Percentiles rank a stretch among this genome's conserved stretches.
Evolutionary conservation across 2,113 vertebrate genomes (phyloP).

Genomic region (Hemichromis elongatus): DNA sequence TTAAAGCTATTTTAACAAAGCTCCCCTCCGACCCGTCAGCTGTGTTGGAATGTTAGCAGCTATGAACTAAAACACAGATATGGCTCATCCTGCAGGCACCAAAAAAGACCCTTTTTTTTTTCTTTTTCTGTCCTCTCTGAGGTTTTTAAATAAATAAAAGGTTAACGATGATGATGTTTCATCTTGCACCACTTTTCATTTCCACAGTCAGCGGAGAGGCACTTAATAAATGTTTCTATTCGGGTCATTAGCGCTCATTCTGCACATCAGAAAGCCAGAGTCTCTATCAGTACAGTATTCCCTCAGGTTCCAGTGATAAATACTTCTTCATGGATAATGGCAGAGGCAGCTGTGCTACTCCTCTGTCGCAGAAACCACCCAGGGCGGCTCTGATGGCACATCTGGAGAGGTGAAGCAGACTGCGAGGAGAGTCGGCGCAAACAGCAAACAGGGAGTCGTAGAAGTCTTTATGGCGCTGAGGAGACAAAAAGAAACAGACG

Average conservation of each 20-base stretch:
- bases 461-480: conserved; percentile 82
- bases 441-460: conserved; percentile 87
- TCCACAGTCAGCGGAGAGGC: not conserved
- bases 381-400: conserved; percentile 80
- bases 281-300: conserved; percentile 73
- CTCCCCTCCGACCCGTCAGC: not conserved
- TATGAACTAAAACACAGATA: not conserved
- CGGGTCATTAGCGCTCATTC: not conserved
- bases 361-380: conserved; percentile 71
- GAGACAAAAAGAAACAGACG: not conserved
- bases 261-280: not conserved
- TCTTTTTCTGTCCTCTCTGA: not conserved
- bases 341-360: conserved; percentile 77
- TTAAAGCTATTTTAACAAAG: not conserved
- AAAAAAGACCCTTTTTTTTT: not conserved
- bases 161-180: not conserved
- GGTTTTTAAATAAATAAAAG: not conserved
- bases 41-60: not conserved
- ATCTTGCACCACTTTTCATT: not conserved
- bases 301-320: conserved; percentile 87
- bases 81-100: not conserved
- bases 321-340: conserved; percentile 83
- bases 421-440: conserved; percentile 84
- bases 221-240: not conserved
- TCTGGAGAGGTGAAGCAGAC: conserved; percentile 86